Evolutionary conservation across 2,888 invertebrate genomes (phyloP), one percentile per base, ranked within the genome.

Genomic region (Amblyjoppa proteus): DNA sequence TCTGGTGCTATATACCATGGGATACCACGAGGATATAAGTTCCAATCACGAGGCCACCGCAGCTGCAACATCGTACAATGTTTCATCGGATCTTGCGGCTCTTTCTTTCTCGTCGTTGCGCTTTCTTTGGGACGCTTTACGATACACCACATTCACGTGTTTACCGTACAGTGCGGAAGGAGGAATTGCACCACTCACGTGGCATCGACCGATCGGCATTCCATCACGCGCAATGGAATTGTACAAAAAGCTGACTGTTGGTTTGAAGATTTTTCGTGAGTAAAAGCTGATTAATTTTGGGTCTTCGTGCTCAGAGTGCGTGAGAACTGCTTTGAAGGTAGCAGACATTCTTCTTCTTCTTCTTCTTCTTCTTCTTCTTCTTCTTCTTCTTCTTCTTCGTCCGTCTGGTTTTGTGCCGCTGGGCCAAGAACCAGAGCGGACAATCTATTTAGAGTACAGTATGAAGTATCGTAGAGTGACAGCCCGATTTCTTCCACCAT

Each of bases 1-100:
- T 79, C 61, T 16, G 20, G 13, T 51, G 20, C 79, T 31, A 78
- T 61, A 70, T 45, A 58, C 58, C 58, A 58, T 58, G 25, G 45
- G 20, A 58, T 56, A 49, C 16, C 28, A 38, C 3, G 13, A 45
- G 28, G 58, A 49, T 64, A 13, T 49, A 69, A n/a, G n/a, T 53
- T 58, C 64, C 9, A n/a, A 38, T 66, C 41, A 25, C 28, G 45
- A 41, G 41, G 41, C 49, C 9, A 64, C 61, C n/a, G 20, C 61
- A 7, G 61, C 31, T 6, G 61, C 61, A 61, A 7, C 74, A 16
- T 58, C 28, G 56, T 7, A 41, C 9, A 38, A 58, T 25, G 73
- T 73, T 51, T n/a, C 51, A 51, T 70, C 49, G 6, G 70, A 51
- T 51, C 31, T 51, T 34, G 56, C 41, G 56, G 73, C 28, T 41